Evolutionary conservation across 2,797 vertebrate genomes (phyloP), one percentile per base, ranked within the genome.

Genomic region (Enteromius unitaeniatus): DNA sequence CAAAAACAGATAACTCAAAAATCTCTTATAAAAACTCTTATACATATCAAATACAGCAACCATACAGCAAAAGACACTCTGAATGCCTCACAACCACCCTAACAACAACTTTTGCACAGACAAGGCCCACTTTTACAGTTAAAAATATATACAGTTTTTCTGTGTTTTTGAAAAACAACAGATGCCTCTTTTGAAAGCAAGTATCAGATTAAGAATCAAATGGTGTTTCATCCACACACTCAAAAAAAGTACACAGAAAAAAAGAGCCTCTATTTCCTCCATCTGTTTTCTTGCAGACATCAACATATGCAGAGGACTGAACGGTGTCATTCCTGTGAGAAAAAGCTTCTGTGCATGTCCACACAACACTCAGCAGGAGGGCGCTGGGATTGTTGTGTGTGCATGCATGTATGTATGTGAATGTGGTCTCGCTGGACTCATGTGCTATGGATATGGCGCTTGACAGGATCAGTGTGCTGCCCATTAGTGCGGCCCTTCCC

Each of bases 381-480:
- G 42, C 21, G 31, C 45, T 28, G 51, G 49, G 64, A 78, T 88
- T 55, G 77, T 58, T 84, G 79, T 84, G 78, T 87, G 73, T 81
- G 45, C 86, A 84, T 87, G 87, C 49, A 72, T 83, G 62, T 83
- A 79, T 88, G 82, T 64, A 37, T 55, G 69, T 84, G 81, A 28
- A 89, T 86, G 89, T 58, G 90, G 65, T 79, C 72, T 58, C 8
- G 17, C 76, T 70, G 86, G 81, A 86, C 88, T 78, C 87, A 94
- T 93, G 92, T 93, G 93, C 91, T 79, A 65, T 67, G 69, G 21
- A 73, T 91, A 89, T 79, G 6, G 90, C 89, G 81, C 77, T 90
- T 93, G 94, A 94, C 93, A 93, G 90, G 86, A 91, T 87, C 94
- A 91, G 92, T 90, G 92, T 94, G 93, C 92, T 89, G 92, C 91